These are phyloP conservation scores for Eriocheir sinensis DNA, from an alignment of 1,140 invertebrate genomes.

Conservation along the genomic window DNA sequence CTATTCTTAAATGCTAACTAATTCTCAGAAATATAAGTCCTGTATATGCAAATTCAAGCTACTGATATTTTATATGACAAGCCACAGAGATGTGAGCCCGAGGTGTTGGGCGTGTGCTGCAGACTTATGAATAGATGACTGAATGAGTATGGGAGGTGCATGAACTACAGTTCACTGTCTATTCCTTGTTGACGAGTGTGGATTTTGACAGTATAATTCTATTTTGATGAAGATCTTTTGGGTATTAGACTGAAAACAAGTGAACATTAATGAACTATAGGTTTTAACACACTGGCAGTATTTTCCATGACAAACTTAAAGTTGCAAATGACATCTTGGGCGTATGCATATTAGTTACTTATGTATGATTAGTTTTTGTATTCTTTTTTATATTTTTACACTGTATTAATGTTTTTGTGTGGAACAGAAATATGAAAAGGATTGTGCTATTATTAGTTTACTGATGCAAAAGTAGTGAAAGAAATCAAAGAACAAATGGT, in stretches of 20 bases:
- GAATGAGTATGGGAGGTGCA: neutral
- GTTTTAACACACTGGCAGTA: neutral
- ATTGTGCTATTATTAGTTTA: no score
- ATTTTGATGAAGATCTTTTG: neutral
- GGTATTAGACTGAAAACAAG: neutral
- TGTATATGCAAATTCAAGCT: neutral
- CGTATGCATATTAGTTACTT: neutral
- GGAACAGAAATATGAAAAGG: no score
- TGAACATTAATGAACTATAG: neutral
- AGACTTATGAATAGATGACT: neutral
- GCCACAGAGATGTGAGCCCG: neutral
- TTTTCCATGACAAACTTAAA: neutral
- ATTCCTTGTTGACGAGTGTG: neutral
- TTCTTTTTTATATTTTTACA: slow-evolving; percentile 39
- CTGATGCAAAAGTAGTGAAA: no score
- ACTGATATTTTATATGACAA: neutral
- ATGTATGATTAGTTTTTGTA: slow-evolving; percentile 33
- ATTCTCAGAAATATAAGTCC: neutral
- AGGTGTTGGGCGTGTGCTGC: neutral
- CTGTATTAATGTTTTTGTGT: neutral
- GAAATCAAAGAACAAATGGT: no score
- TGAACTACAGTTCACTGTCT: neutral
- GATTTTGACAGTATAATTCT: slow-evolving; percentile 1
- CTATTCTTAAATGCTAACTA: neutral
- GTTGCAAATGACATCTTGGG: neutral